phyloP scores from a whole-genome alignment of 2,113 vertebrate genomes.

The Micronycteris hirsuta region DNA sequence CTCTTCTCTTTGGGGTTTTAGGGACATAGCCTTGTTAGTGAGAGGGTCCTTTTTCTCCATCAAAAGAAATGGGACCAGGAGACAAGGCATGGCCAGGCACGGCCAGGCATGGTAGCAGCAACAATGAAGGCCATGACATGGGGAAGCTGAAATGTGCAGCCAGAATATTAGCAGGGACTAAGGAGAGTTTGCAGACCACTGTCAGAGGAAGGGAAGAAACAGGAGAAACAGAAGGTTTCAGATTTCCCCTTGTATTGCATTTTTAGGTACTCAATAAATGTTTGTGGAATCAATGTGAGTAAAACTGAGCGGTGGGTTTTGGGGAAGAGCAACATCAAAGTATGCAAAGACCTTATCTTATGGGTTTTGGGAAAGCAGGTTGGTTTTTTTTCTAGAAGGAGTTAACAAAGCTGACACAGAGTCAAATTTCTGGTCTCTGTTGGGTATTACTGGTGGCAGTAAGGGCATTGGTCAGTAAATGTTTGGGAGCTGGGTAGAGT shows the following conservation, averaged over 20 bases:
- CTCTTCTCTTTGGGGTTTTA: neutral
- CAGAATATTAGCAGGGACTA: neutral
- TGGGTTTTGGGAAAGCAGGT: neutral
- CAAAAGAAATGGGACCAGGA: neutral
- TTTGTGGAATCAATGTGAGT: neutral
- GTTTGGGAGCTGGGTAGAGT: neutral
- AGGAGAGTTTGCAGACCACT: neutral
- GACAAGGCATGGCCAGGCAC: neutral
- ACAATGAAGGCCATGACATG: neutral
- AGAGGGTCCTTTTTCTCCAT: neutral
- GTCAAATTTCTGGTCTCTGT: neutral
- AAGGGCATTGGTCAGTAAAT: neutral
- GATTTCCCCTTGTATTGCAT: neutral
- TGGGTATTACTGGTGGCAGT: neutral
- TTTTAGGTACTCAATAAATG: neutral
- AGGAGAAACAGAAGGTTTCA: neutral
- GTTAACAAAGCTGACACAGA: neutral
- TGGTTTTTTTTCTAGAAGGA: neutral
- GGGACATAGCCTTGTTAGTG: neutral
- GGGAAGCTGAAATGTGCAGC: neutral
- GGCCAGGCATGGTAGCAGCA: neutral
- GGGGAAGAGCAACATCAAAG: neutral
- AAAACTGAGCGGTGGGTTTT: neutral
- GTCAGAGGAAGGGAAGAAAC: neutral
- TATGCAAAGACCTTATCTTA: neutral